Evolutionary conservation across 37 sponge, comb jelly and placozoan genomes (phyloP).

Genomic region (Petrosia ficiformis): DNA sequence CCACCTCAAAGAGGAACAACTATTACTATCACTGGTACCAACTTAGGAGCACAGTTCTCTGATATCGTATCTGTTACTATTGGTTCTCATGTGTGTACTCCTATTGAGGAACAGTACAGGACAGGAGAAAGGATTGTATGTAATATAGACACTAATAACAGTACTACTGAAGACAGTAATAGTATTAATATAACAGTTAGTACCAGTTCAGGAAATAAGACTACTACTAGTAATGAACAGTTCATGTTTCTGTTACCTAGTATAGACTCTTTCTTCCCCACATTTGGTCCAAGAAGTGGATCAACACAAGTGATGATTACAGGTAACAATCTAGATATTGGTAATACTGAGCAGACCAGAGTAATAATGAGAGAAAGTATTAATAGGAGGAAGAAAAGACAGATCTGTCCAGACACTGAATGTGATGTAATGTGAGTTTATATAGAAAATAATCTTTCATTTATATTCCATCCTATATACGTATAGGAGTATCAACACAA

Average conservation of each 20-base stretch:
- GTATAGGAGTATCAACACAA: background rate
- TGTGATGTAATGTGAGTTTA: conserved; percentile 25
- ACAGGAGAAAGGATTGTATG: conserved; percentile 30
- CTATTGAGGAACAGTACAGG: conserved; percentile 12
- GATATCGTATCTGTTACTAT: conserved; percentile 26
- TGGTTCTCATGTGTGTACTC: conserved; percentile 22
- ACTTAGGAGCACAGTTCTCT: conserved; percentile 53
- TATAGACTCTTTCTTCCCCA: conserved; percentile 46
- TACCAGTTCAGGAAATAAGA: background rate
- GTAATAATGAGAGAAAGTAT: conserved; percentile 19
- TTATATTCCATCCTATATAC: background rate
- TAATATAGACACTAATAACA: conserved; percentile 11
- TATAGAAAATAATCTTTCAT: background rate
- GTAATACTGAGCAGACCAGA: conserved; percentile 35
- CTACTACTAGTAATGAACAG: background rate
- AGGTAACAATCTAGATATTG: conserved; percentile 62
- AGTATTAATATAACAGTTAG: background rate
- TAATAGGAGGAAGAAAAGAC: background rate
- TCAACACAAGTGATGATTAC: conserved; percentile 52
- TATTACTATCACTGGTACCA: conserved; percentile 61
- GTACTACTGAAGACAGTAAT: background rate
- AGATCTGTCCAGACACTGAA: background rate
- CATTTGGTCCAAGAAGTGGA: conserved; percentile 74
- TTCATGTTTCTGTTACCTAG: conserved; percentile 21
- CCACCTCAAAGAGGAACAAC: conserved; percentile 64